Conservation (phyloP, 2,888 invertebrate species). For the Eupithecia insigniata region DNA sequence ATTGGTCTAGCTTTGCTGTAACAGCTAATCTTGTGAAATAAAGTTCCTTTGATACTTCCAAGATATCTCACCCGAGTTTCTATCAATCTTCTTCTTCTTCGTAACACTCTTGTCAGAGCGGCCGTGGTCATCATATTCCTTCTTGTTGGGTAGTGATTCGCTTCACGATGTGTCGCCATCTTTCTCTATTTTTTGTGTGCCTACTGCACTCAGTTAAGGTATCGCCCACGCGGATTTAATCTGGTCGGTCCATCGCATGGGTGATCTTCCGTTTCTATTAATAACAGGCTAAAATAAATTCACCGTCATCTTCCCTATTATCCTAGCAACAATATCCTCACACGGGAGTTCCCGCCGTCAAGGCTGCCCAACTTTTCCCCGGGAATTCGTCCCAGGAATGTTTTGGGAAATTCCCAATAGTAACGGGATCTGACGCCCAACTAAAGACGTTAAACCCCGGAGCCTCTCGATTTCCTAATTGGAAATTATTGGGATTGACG, state of each 20-base stretch:
- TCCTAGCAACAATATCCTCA: slow-evolving; percentile 13
- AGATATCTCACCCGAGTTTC: neutral
- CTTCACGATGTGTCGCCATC: too few species aligned
- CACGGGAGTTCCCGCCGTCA: slow-evolving; percentile 12
- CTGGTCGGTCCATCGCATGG: too few species aligned
- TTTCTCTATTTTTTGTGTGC: too few species aligned
- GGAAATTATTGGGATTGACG: slow-evolving; percentile 41
- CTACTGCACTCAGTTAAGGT: too few species aligned
- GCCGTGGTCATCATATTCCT: too few species aligned
- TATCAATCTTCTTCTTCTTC: too few species aligned
- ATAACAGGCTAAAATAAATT: neutral
- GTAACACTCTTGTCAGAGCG: too few species aligned
- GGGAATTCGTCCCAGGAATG: slow-evolving; percentile 77
- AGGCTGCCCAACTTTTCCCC: slow-evolving; percentile 65
- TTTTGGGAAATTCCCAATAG: slow-evolving; percentile 67
- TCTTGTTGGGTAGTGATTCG: too few species aligned
- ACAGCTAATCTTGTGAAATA: neutral
- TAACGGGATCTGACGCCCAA: slow-evolving; percentile 65
- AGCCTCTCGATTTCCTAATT: slow-evolving; percentile 44
- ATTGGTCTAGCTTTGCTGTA: neutral
- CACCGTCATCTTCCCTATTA: slow-evolving; percentile 10
- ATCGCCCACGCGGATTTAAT: too few species aligned
- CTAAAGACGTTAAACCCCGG: slow-evolving; percentile 78
- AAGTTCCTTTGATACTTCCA: neutral
- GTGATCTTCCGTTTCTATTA: too few species aligned